A percentile compares a stretch with the other conserved stretches of the same genome.
phyloP scores from a whole-genome alignment of 2,888 invertebrate genomes.

The Cheilosia scutellata region DNA sequence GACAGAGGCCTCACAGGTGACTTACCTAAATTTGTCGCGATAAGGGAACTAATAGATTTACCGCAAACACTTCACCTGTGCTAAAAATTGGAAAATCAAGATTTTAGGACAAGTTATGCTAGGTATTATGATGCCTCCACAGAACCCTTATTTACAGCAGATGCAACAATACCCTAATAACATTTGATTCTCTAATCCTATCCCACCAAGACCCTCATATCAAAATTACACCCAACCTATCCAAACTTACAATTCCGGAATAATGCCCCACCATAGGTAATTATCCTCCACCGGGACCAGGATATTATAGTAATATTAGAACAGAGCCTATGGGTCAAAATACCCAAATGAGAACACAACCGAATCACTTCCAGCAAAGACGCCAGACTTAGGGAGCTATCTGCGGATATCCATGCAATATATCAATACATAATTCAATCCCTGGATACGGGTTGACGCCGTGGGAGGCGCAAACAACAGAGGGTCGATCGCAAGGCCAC shows the following conservation, averaged over 20 bases:
- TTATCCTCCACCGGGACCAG: neutral
- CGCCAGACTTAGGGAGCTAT: no score
- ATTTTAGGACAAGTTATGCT: neutral
- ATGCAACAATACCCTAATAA: neutral
- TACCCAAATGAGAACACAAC: neutral
- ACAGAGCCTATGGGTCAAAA: neutral
- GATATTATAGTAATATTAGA: neutral
- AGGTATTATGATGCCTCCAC: neutral
- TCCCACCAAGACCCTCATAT: neutral
- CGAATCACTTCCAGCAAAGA: neutral
- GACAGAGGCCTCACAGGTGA: neutral
- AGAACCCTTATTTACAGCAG: neutral
- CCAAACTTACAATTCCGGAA: neutral
- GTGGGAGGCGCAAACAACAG: no score
- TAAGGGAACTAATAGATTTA: neutral
- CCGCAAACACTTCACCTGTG: neutral
- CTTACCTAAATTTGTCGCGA: no score
- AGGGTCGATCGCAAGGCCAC: no score
- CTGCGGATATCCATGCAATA: no score
- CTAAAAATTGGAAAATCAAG: neutral
- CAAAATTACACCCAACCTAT: neutral
- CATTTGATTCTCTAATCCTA: neutral
- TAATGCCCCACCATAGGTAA: neutral
- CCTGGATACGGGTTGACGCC: no score
- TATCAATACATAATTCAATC: no score